Evolutionary conservation across 2,113 vertebrate species (phyloP), one percentile per base, ranked within the genome.

Genomic region (Heloderma charlesbogerti): DNA sequence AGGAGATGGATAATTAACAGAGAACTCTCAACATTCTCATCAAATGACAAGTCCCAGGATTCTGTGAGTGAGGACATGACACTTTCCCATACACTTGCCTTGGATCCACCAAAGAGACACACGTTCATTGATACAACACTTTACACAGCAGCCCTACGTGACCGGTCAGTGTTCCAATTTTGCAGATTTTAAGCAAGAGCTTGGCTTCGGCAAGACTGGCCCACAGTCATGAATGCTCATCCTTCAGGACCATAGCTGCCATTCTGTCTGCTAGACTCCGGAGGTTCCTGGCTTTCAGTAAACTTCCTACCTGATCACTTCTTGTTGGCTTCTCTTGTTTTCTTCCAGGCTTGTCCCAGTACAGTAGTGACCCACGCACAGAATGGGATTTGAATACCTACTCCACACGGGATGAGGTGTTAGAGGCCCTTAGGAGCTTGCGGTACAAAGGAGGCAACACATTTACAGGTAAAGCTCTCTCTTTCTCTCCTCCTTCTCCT

Each of bases 391-490:
- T 99, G 87, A 98, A 97, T 22, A 57, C 98, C 90, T 98, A 98
- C 88, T 95, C 96, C 13, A 97, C 97, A 0, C 98, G 97, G 96
- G 97, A 98, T 0, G 97, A 98, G 92, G 95, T 99, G 77, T 90
- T 99, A 92, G 98, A 98, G 2, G 99, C 98, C 0, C 27, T 99
- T 1, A 97, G 95, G 79, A 98, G 93, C 75, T 93, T 99, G 92
- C 96, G 95, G 72, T 99, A 99, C 93, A 99, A 98, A 81, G 99
- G 99, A 1, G 98, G 99, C 74, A 99, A 99, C 97, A 99, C 99
- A 0, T 98, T 99, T 51, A 99, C 99, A 96, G 99, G 99, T 99
- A 94, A 80, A 2, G 15, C 9, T 92, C 27, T 29, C 2, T 1
- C 25, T n/a, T n/a, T n/a, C n/a, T n/a, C n/a, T n/a, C n/a, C n/a